A percentile compares a stretch with the other conserved stretches of the same genome.
These are phyloP conservation scores for Megastigmus dorsalis DNA, from an alignment of 2,888 invertebrate species.

Conservation along the genomic window DNA sequence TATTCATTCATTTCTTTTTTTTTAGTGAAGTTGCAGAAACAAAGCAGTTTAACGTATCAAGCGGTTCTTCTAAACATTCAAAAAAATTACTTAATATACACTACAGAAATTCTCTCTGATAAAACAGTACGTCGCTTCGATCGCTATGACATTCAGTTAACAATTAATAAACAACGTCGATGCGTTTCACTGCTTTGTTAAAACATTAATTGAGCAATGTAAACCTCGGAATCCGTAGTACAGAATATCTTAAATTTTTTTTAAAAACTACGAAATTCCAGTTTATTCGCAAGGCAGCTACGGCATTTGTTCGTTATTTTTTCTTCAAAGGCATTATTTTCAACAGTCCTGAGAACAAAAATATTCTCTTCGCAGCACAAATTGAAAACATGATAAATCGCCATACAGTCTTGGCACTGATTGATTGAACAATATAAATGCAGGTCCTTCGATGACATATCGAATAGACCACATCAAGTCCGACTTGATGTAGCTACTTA, in stretches of 20 bases:
- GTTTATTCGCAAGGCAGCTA: conserved; percentile 51
- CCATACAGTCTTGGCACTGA: conserved; percentile 48
- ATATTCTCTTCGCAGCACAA: conserved; percentile 31
- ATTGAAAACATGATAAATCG: conserved; percentile 37
- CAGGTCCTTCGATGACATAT: conserved; percentile 40
- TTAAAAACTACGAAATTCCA: conserved; percentile 45
- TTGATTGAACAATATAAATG: conserved; percentile 48
- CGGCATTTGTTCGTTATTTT: conserved; percentile 51
- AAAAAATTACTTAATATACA: conserved; percentile 8
- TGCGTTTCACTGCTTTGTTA: conserved; percentile 50
- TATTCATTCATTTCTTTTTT: conserved; percentile 44
- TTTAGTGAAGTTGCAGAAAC: conserved; percentile 41
- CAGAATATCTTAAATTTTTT: conserved; percentile 12
- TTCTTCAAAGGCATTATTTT: conserved; percentile 25
- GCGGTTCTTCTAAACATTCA: background rate
- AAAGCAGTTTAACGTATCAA: conserved; percentile 54
- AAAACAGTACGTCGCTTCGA: conserved; percentile 20
- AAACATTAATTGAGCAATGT: conserved; percentile 27
- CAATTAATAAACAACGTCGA: conserved; percentile 25
- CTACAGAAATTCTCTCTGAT: conserved; percentile 10
- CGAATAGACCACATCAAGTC: background rate
- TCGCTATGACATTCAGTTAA: conserved; percentile 34
- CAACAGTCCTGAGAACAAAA: conserved; percentile 39
- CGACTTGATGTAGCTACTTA: background rate
- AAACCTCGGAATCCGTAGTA: conserved; percentile 34